These are phyloP conservation scores for Temnothorax curvispinosus DNA, from an alignment of 1,140 invertebrate genomes.

Conservation along the genomic window DNA sequence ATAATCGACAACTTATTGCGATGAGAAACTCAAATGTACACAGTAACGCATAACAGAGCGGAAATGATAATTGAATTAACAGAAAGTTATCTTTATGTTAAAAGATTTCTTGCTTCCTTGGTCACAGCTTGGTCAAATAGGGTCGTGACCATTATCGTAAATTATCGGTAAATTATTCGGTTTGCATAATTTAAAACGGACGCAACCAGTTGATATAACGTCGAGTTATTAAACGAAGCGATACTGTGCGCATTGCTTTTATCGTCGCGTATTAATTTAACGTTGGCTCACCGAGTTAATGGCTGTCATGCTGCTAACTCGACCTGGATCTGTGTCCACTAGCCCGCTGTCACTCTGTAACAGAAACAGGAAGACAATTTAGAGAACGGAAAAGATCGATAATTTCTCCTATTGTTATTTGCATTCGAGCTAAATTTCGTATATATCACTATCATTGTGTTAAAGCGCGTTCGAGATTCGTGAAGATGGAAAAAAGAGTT, in stretches of 20 bases:
- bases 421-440: background rate
- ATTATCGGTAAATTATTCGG: conserved; percentile 36
- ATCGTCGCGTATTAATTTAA: conserved; percentile 42
- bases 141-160: conserved; percentile 16
- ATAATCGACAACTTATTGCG: background rate
- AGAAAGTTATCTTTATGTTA: background rate
- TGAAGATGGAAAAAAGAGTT: background rate
- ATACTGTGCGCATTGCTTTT: conserved; percentile 51
- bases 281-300: conserved; percentile 84
- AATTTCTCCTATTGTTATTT: background rate
- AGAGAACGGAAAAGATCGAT: conserved; percentile 54
- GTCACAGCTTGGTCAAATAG: background rate
- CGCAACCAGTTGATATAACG: conserved; percentile 6
- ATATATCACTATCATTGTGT: background rate
- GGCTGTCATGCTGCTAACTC: conserved; percentile 86
- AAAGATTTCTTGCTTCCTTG: background rate
- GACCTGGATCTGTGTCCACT: conserved; percentile 85
- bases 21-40: background rate
- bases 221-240: conserved; percentile 45
- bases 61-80: background rate
- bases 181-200: conserved; percentile 43
- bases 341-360: conserved; percentile 86
- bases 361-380: conserved; percentile 72
- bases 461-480: background rate
- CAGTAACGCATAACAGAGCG: background rate